A percentile compares a stretch with the other conserved stretches of the same genome.
These are phyloP conservation scores for Zosterops lateralis DNA, from an alignment of 2,113 vertebrate species.

Conservation along the genomic window DNA sequence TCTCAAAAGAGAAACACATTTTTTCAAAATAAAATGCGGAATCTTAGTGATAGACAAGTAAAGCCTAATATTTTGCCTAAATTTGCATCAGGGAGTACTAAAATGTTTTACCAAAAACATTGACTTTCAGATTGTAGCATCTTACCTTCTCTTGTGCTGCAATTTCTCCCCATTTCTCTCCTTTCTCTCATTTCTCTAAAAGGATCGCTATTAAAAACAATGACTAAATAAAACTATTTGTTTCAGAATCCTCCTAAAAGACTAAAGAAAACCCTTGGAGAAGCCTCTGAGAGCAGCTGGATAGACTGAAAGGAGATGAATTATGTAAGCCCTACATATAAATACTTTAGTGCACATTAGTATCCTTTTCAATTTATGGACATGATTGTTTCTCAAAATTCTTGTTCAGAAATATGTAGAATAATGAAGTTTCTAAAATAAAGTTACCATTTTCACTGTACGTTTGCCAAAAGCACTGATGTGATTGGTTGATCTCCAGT, in stretches of 20 bases:
- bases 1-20: neutral
- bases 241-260: neutral
- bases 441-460: neutral
- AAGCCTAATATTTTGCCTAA: neutral
- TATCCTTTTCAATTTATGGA: neutral
- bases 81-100: neutral
- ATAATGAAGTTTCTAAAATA: neutral
- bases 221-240: neutral
- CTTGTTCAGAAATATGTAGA: neutral
- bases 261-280: neutral
- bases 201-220: neutral
- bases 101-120: neutral
- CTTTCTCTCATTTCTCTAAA: neutral
- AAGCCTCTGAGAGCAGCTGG: neutral
- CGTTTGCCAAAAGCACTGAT: neutral
- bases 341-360: neutral
- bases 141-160: neutral
- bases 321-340: neutral
- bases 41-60: neutral
- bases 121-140: neutral
- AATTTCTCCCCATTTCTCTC: neutral
- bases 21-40: neutral
- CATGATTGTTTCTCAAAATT: neutral
- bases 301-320: neutral
- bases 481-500: neutral